Evolutionary conservation across 2,888 invertebrate genomes (phyloP).

Genomic region (Rhodophaea formosa): DNA sequence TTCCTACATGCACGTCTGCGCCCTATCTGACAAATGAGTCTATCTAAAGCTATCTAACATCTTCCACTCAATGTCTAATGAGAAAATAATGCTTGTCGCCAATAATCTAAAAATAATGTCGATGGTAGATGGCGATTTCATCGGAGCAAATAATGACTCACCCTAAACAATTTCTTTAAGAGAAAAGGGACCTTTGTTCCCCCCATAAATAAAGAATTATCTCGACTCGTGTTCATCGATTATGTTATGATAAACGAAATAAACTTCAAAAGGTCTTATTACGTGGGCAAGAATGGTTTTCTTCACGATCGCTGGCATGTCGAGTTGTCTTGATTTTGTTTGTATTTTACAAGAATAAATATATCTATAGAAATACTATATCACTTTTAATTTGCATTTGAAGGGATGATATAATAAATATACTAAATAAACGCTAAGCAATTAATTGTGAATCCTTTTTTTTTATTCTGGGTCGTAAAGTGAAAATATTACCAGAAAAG

Average conservation of each 20-base stretch:
- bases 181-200: conserved; percentile 7
- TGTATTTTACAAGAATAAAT: background rate
- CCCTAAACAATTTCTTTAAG: conserved; percentile 21
- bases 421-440: too few species aligned
- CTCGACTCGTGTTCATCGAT: conserved; percentile 2
- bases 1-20: conserved; percentile 48
- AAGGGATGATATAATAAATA: too few species aligned
- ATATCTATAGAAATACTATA: too few species aligned
- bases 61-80: conserved; percentile 34
- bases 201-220: conserved; percentile 4
- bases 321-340: background rate
- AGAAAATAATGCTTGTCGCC: conserved; percentile 33
- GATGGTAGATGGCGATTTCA: conserved; percentile 20
- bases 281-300: background rate
- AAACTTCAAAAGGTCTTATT: background rate
- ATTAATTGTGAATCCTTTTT: background rate
- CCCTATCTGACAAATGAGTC: conserved; percentile 57
- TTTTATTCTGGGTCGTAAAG: too few species aligned
- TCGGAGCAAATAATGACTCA: conserved; percentile 25
- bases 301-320: background rate
- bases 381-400: too few species aligned
- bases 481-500: too few species aligned
- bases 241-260: background rate
- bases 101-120: conserved; percentile 35
- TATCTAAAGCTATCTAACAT: conserved; percentile 37